A percentile compares a stretch with the other conserved stretches of the same genome.
Conservation (phyloP, 2,113 vertebrate genomes). For the Helogale parvula region DNA sequence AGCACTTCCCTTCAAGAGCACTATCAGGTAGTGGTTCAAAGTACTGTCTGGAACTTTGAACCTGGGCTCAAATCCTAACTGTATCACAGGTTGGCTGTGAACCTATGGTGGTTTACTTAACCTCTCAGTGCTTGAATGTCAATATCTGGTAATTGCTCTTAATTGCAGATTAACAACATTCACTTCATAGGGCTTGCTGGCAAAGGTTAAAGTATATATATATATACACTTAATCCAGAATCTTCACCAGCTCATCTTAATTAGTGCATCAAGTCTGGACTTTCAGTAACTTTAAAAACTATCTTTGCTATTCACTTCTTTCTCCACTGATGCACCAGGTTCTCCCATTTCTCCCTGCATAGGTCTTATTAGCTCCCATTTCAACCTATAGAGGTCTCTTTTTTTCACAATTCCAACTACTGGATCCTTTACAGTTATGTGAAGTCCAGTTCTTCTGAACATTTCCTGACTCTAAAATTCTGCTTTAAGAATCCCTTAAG, state of each 20-base stretch:
- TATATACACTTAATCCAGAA: neutral
- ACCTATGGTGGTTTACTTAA: neutral
- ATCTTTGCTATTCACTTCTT: neutral
- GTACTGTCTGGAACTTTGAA: neutral
- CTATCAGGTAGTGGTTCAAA: neutral
- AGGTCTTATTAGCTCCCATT: neutral
- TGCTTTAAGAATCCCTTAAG: neutral
- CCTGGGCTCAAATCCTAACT: neutral
- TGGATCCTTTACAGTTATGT: constrained; percentile 9
- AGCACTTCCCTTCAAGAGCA: constrained; percentile 23
- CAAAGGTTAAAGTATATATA: neutral
- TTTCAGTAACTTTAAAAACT: neutral
- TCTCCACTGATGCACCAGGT: neutral
- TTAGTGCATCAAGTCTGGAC: neutral
- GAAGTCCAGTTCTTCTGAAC: neutral
- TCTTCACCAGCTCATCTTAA: neutral
- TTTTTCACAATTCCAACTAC: neutral
- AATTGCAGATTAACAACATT: neutral
- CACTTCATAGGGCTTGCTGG: neutral
- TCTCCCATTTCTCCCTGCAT: neutral
- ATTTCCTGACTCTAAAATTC: neutral
- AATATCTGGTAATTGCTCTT: neutral
- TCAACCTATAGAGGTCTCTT: neutral
- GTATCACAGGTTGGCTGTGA: neutral
- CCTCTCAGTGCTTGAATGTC: neutral